Evolutionary conservation across 2,797 vertebrate species (phyloP).

Genomic region (Agapornis canus): DNA sequence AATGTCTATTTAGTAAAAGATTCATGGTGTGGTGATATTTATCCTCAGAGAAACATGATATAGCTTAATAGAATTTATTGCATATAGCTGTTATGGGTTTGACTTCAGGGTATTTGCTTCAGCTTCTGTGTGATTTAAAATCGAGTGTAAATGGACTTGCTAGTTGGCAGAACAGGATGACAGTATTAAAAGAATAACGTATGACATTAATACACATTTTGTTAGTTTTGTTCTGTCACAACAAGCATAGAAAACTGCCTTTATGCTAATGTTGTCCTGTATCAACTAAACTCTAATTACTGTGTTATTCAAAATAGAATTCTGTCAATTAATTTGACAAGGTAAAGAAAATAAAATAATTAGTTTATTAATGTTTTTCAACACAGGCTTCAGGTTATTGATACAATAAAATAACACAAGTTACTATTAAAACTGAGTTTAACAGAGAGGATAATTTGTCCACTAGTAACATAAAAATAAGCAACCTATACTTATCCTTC

Average conservation of each 20-base stretch:
- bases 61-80: slow-evolving; percentile 48
- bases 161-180: neutral
- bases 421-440: slow-evolving; percentile 52
- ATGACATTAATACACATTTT: neutral
- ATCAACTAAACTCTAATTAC: slow-evolving; percentile 38
- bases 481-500: slow-evolving; percentile 11
- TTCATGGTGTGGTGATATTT: slow-evolving; percentile 48
- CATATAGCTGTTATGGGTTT: neutral
- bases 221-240: slow-evolving; percentile 17
- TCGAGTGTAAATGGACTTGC: neutral
- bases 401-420: neutral
- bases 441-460: slow-evolving; percentile 35
- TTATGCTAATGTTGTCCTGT: neutral
- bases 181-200: neutral
- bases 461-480: slow-evolving; percentile 38
- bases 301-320: slow-evolving; percentile 42
- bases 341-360: slow-evolving; percentile 32
- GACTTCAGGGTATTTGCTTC: slow-evolving; percentile 33
- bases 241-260: slow-evolving; percentile 10
- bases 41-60: slow-evolving; percentile 46
- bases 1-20: slow-evolving; percentile 51
- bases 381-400: slow-evolving; percentile 7
- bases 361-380: slow-evolving; percentile 47
- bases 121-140: slow-evolving; percentile 50
- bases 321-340: slow-evolving; percentile 46